Percentiles rank a stretch among this genome's conserved stretches.
Evolutionary conservation across 2,888 invertebrate species (phyloP).

Genomic region (Orchesellides sinensis): DNA sequence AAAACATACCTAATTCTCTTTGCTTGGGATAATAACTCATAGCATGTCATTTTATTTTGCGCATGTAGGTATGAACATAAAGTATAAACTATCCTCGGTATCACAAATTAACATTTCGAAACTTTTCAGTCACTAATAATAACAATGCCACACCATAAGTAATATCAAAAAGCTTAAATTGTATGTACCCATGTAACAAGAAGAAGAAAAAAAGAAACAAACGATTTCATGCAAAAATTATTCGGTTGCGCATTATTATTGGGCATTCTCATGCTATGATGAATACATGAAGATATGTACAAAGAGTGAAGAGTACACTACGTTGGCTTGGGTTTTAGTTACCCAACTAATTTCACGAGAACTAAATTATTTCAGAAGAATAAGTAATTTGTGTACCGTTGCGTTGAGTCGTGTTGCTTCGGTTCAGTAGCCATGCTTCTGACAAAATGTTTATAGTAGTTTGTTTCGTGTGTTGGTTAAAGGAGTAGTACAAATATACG

Average conservation of each 20-base stretch:
- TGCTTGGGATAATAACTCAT: not conserved
- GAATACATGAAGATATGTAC: conserved; percentile 11
- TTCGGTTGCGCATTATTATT: conserved; percentile 34
- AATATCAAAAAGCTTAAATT: not conserved
- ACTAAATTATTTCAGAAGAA: conserved; percentile 57
- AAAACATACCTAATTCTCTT: not conserved
- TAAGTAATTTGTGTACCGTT: conserved; percentile 59
- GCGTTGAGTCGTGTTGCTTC: conserved; percentile 45
- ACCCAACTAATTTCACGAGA: conserved; percentile 53
- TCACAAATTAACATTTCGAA: conserved; percentile 45
- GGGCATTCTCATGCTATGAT: conserved; percentile 49
- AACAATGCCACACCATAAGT: not conserved
- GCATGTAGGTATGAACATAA: not conserved
- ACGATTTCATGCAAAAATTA: conserved; percentile 27
- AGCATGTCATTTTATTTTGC: not conserved
- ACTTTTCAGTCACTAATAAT: conserved; percentile 6
- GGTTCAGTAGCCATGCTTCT: conserved; percentile 2
- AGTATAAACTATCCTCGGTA: not conserved
- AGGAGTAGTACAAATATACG: no score
- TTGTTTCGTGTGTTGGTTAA: no score
- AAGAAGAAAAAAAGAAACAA: not conserved
- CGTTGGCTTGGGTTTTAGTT: conserved; percentile 32
- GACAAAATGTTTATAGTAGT: no score
- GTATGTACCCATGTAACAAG: not conserved
- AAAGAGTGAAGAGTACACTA: no score